These are phyloP conservation scores for Philhelius pedissequus DNA, from an alignment of 2,888 invertebrate genomes.

Conservation along the genomic window DNA sequence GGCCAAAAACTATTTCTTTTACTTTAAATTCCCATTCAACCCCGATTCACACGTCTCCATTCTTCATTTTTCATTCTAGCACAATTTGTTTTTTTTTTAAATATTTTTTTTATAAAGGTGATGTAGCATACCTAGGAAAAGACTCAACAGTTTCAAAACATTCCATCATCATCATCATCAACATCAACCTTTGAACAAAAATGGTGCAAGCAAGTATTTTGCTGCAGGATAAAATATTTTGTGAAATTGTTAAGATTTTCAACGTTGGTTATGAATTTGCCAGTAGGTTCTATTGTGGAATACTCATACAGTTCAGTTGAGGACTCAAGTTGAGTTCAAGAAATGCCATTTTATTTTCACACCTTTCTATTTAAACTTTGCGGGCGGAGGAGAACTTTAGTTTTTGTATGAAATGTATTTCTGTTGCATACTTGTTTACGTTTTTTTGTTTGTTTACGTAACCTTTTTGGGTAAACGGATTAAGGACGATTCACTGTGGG, in stretches of 20 bases:
- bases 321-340: conserved; percentile 1
- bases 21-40: background rate
- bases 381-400: background rate
- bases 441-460: background rate
- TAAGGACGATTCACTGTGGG: background rate
- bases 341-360: conserved; percentile 23
- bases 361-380: background rate
- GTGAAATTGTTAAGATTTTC: conserved; percentile 31
- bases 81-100: background rate
- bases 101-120: background rate
- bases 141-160: conserved; percentile 14
- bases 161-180: conserved; percentile 1
- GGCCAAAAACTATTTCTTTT: conserved; percentile 8
- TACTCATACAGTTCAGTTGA: background rate
- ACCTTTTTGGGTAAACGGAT: background rate
- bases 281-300: background rate
- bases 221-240: conserved; percentile 44
- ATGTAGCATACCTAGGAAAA: conserved; percentile 4
- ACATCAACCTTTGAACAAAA: background rate
- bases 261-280: conserved; percentile 8
- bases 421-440: background rate
- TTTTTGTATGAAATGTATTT: background rate
- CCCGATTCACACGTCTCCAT: background rate
- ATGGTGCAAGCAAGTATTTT: conserved; percentile 19
- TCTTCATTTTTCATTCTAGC: background rate